A percentile compares a stretch with the other conserved stretches of the same genome.
These are phyloP conservation scores for Bombylius major DNA, from an alignment of 2,888 invertebrate species.

Conservation along the genomic window DNA sequence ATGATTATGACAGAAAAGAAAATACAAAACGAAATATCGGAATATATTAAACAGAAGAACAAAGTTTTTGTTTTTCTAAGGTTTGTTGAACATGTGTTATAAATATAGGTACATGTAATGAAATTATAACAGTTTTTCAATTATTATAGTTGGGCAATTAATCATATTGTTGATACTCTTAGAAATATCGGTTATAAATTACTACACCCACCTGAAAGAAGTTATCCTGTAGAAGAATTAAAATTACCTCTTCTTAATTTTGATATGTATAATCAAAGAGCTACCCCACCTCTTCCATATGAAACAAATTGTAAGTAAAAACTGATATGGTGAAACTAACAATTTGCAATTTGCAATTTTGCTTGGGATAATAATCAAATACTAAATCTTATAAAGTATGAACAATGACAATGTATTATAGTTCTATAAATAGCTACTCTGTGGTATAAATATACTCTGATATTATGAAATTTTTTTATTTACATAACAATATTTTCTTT, in stretches of 20 bases:
- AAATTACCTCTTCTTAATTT: slow-evolving; percentile 31
- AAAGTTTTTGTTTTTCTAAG: slow-evolving; percentile 26
- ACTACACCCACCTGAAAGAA: slow-evolving; percentile 14
- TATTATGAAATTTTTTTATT: too few species aligned
- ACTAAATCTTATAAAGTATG: too few species aligned
- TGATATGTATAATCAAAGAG: slow-evolving; percentile 25
- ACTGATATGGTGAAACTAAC: not conserved
- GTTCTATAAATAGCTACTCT: too few species aligned
- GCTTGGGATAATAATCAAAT: too few species aligned
- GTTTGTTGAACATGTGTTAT: slow-evolving; percentile 13
- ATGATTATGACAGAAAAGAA: slow-evolving; percentile 15
- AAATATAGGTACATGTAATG: not conserved
- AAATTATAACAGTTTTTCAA: not conserved
- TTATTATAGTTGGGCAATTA: slow-evolving; percentile 5
- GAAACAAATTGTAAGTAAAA: slow-evolving; percentile 26
- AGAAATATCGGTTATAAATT: slow-evolving; percentile 24
- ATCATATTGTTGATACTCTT: slow-evolving; percentile 23
- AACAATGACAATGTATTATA: too few species aligned
- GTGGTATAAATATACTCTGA: too few species aligned
- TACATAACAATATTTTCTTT: too few species aligned
- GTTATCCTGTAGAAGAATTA: slow-evolving; percentile 28
- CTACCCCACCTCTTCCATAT: slow-evolving; percentile 26
- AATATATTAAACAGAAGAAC: slow-evolving; percentile 23
- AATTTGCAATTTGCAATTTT: not conserved
- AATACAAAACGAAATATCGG: slow-evolving; percentile 16